Conservation (phyloP, 2,888 invertebrate genomes). For the Scaptomyza parva region DNA sequence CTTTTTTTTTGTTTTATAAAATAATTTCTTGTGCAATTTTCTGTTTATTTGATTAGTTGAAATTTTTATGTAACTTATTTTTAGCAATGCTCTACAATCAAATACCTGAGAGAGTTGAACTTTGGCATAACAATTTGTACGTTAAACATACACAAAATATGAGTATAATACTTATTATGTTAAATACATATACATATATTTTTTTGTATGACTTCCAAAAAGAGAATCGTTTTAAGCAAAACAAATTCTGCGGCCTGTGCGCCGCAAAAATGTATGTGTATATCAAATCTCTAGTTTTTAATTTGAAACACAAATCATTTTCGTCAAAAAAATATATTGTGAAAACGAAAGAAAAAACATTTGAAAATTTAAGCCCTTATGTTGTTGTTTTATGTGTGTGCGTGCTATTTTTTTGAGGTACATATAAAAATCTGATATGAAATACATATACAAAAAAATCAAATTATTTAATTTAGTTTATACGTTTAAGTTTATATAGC, state of each 20-base stretch:
- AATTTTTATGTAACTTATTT: conserved; percentile 49
- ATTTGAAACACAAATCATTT: conserved; percentile 28
- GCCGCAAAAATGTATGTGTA: too few relatives aligned
- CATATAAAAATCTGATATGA: conserved; percentile 56
- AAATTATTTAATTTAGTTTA: conserved; percentile 77
- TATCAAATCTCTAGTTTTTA: conserved; percentile 46
- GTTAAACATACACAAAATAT: conserved; percentile 19
- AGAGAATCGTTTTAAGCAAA: conserved; percentile 30
- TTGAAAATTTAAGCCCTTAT: conserved; percentile 47
- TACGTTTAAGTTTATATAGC: conserved; percentile 82
- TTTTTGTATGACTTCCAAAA: conserved; percentile 42
- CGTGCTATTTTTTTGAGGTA: conserved; percentile 67
- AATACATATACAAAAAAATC: conserved; percentile 57
- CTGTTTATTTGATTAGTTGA: conserved; percentile 41
- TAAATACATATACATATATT: conserved; percentile 17
- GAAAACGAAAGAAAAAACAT: conserved; percentile 26
- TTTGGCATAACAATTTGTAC: conserved; percentile 17
- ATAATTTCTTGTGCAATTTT: conserved; percentile 67
- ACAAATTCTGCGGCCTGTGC: conserved; percentile 24
- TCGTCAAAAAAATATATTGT: conserved; percentile 48
- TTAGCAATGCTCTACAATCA: conserved; percentile 52
- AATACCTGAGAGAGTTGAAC: conserved; percentile 57
- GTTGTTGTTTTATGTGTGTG: conserved; percentile 80
- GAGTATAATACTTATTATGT: conserved; percentile 21
- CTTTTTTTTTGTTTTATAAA: conserved; percentile 8